Conservation (phyloP, 1,140 invertebrate species). For the Listronotus oregonensis region DNA sequence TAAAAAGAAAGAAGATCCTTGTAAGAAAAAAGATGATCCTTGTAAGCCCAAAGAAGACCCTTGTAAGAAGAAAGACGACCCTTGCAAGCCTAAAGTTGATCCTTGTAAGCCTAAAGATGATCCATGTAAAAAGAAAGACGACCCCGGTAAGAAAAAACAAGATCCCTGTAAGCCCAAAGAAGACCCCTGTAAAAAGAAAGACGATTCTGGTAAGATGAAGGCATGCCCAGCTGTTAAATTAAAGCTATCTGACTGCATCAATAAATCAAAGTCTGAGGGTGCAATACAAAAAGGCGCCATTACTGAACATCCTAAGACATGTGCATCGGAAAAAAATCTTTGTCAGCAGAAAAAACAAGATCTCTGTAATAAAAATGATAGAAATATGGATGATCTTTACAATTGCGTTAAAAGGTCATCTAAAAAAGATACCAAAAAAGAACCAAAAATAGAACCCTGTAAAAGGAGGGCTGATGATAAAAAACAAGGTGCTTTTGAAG, state of each 20-base stretch:
- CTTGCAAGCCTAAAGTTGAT: conserved; percentile 10
- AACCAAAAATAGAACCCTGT: conserved; percentile 14
- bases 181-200: not conserved
- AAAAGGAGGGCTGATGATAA: conserved; percentile 15
- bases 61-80: conserved; percentile 1
- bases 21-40: not conserved
- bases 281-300: too few relatives aligned
- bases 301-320: too few relatives aligned
- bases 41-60: not conserved
- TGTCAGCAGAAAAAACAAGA: not conserved
- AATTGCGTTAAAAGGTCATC: conserved; percentile 23
- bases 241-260: not conserved
- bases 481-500: not conserved
- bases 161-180: not conserved
- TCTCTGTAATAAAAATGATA: conserved; percentile 1
- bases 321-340: too few relatives aligned
- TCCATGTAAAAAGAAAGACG: not conserved
- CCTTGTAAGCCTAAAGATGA: conserved; percentile 1
- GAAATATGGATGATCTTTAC: conserved; percentile 27
- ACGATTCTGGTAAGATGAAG: not conserved
- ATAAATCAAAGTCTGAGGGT: too few relatives aligned
- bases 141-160: not conserved
- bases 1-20: conserved; percentile 20
- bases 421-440: conserved; percentile 19
- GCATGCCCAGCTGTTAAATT: not conserved